phyloP scores from a whole-genome alignment of 2,113 vertebrate species.

The Pygoscelis adeliae region DNA sequence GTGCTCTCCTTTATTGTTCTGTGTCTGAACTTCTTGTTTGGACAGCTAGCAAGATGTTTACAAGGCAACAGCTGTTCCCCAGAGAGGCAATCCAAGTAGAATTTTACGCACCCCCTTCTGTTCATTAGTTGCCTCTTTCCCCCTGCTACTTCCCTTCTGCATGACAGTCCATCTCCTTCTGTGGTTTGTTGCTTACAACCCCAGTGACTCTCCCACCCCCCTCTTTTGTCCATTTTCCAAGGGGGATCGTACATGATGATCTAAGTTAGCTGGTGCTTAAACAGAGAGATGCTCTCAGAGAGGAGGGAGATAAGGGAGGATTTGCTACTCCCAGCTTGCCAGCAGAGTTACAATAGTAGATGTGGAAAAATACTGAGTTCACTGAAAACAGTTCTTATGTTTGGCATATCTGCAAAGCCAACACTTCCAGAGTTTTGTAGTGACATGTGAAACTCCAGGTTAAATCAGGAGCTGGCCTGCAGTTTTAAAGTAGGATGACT shows the following conservation, averaged over 20 bases:
- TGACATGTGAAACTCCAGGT: background rate
- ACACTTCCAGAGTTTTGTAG: background rate
- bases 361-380: conserved; percentile 61
- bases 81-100: conserved; percentile 65
- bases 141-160: conserved; percentile 24
- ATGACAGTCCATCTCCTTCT: background rate
- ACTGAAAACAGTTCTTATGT: background rate
- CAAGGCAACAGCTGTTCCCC: conserved; percentile 68
- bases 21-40: conserved; percentile 64
- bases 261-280: conserved; percentile 30
- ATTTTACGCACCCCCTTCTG: conserved; percentile 58
- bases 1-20: conserved; percentile 48
- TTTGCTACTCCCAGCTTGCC: conserved; percentile 14
- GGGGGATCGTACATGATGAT: background rate
- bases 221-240: conserved; percentile 23
- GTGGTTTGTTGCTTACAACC: conserved; percentile 43
- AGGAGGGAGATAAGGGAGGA: conserved; percentile 21
- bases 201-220: background rate
- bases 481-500: background rate
- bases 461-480: background rate
- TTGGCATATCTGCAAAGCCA: conserved; percentile 5
- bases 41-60: conserved; percentile 70
- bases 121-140: conserved; percentile 60
- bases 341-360: conserved; percentile 25
- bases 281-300: conserved; percentile 2